A percentile compares a stretch with the other conserved stretches of the same genome.
Conservation (phyloP, 2,113 vertebrate genomes). For the Tetrao urogallus region DNA sequence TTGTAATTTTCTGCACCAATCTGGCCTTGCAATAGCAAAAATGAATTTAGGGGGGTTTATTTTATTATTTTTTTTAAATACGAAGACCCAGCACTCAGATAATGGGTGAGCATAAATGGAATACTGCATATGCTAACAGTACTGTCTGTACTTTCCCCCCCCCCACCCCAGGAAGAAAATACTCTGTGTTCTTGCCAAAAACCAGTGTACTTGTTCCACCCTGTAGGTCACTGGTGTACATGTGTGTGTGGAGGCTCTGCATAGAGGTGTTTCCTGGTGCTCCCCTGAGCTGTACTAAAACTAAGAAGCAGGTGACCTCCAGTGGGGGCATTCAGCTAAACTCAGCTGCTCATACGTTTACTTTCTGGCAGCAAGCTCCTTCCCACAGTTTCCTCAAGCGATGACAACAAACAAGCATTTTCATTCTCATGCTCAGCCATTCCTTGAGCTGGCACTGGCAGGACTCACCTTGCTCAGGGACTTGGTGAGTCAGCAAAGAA, state of each 20-base stretch:
- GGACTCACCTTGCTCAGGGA: conserved; percentile 24
- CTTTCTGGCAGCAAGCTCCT: neutral
- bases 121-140: neutral
- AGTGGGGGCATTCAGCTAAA: neutral
- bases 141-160: neutral
- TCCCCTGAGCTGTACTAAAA: neutral
- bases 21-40: neutral
- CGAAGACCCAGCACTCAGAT: neutral
- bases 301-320: neutral
- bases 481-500: neutral
- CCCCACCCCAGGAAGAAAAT: neutral
- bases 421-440: neutral
- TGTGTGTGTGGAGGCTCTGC: neutral
- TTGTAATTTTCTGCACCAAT: conserved; percentile 3
- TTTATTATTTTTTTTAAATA: neutral
- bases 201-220: neutral
- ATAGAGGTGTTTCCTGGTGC: neutral
- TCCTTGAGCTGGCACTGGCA: neutral
- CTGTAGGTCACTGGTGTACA: neutral
- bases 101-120: neutral
- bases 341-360: neutral
- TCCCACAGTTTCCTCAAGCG: neutral
- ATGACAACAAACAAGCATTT: neutral
- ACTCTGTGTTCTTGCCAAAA: neutral
- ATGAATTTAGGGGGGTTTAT: neutral